Evolutionary conservation across 2,113 vertebrate species (phyloP).

Genomic region (Suricata suricatta): DNA sequence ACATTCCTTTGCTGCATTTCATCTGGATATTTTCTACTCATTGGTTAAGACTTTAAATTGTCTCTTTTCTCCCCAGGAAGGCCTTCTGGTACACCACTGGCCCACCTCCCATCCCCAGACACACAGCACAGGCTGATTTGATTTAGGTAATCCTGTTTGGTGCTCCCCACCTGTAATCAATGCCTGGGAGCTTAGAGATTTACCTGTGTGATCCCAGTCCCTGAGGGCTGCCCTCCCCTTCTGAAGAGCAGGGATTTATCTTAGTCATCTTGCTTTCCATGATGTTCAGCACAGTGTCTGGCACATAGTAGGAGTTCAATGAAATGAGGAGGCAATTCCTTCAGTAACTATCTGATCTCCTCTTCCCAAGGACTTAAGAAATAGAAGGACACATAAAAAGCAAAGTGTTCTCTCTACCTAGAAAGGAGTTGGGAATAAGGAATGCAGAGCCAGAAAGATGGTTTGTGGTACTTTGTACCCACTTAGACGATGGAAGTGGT

Average conservation of each 20-base stretch:
- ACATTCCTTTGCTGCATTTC: constrained; percentile 4
- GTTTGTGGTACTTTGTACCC: not conserved
- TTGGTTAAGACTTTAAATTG: not conserved
- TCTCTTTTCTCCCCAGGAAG: not conserved
- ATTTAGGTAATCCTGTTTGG: not conserved
- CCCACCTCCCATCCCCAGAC: not conserved
- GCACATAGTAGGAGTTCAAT: not conserved
- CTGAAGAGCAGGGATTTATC: not conserved
- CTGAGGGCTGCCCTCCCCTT: not conserved
- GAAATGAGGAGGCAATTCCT: not conserved
- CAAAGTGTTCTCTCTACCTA: not conserved
- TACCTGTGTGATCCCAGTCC: not conserved
- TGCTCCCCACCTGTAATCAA: not conserved
- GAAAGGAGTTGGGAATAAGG: not conserved
- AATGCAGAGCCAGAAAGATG: not conserved
- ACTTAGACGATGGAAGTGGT: not conserved
- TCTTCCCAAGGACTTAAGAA: not conserved
- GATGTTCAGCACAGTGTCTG: not conserved
- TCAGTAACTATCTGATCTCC: not conserved
- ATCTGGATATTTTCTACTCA: not conserved
- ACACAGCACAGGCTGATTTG: not conserved
- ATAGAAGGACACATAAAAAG: not conserved
- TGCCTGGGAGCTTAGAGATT: not conserved
- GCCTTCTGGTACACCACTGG: not conserved
- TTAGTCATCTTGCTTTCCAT: not conserved